Conservation (phyloP, 2,113 vertebrate species). For the Tragelaphus imberbis region DNA sequence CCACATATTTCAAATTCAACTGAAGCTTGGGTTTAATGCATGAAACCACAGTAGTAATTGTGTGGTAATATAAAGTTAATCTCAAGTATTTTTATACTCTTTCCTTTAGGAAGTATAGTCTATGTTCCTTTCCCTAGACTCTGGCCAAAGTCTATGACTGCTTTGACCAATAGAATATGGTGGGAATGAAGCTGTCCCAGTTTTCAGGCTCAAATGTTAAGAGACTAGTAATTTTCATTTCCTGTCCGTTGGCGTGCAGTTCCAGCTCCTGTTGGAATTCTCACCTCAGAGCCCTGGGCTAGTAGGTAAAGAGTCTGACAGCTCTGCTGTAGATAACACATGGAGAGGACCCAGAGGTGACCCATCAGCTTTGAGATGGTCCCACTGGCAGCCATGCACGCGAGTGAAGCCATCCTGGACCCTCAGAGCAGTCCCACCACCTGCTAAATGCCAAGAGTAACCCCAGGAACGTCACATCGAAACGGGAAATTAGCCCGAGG, state of each 20-base stretch:
- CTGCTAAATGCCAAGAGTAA: neutral
- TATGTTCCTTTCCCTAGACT: neutral
- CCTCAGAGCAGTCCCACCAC: neutral
- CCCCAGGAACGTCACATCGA: neutral
- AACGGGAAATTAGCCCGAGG: neutral
- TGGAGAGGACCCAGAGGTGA: neutral
- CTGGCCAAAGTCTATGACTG: neutral
- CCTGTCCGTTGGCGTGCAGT: neutral
- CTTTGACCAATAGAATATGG: neutral
- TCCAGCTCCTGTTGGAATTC: neutral
- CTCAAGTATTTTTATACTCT: neutral
- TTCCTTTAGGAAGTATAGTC: neutral
- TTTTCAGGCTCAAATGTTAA: neutral
- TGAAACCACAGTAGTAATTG: neutral
- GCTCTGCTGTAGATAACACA: neutral
- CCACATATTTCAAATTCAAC: neutral
- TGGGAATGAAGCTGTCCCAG: neutral
- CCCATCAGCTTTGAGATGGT: neutral
- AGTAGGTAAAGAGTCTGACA: neutral
- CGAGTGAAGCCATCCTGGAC: neutral
- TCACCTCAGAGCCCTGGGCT: neutral
- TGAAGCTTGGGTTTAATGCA: neutral
- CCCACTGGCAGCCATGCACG: neutral
- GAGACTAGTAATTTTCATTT: neutral
- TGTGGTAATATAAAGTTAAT: neutral